A percentile compares a stretch with the other conserved stretches of the same genome.
These are phyloP conservation scores for Chionis minor DNA, from an alignment of 2,113 vertebrate species.

Conservation along the genomic window DNA sequence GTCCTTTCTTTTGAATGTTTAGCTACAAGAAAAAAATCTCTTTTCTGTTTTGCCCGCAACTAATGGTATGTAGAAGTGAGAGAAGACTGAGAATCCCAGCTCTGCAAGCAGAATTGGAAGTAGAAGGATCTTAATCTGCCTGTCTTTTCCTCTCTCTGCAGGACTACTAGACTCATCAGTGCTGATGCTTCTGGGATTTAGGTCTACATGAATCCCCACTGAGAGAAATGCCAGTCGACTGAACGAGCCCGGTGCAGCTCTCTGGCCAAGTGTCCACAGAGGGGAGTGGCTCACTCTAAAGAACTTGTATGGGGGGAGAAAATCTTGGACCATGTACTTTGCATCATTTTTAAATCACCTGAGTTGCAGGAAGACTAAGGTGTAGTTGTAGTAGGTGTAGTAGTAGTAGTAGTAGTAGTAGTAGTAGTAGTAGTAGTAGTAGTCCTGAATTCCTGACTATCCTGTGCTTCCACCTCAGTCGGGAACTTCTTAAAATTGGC, in stretches of 20 bases:
- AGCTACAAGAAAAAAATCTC: neutral
- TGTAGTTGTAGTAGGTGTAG: neutral
- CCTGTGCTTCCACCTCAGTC: conserved; percentile 41
- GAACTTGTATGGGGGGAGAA: conserved; percentile 9
- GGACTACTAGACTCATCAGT: conserved; percentile 76
- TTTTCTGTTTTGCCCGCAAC: neutral
- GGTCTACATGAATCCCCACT: conserved; percentile 51
- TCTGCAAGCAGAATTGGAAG: neutral
- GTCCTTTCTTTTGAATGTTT: neutral
- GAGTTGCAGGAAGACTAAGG: conserved; percentile 28
- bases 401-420: neutral
- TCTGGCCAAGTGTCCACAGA: conserved; percentile 53
- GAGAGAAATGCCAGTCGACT: conserved; percentile 10
- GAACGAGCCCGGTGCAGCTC: conserved; percentile 55
- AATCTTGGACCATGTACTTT: conserved; percentile 6
- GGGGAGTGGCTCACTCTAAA: conserved; percentile 30
- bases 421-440: neutral
- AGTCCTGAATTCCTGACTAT: conserved; percentile 15
- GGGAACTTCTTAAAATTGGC: neutral
- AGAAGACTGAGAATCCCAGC: neutral
- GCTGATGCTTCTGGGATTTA: conserved; percentile 63
- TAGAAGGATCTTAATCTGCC: neutral
- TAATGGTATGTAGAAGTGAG: neutral
- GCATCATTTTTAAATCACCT: conserved; percentile 48
- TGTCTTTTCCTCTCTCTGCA: conserved; percentile 45